Conservation (phyloP, 1,140 invertebrate species). For the Achroia grisella region DNA sequence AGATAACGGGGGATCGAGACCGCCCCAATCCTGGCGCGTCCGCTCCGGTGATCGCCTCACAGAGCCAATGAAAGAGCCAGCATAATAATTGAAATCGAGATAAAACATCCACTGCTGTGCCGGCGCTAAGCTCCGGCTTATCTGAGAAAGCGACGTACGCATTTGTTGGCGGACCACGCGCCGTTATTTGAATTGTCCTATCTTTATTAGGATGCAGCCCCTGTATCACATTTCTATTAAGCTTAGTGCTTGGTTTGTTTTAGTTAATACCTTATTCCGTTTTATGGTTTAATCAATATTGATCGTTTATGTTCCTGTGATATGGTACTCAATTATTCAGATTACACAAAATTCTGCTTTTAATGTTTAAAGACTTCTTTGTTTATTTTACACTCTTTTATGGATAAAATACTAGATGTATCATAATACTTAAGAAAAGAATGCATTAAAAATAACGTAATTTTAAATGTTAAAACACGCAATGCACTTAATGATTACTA, state of each 20-base stretch:
- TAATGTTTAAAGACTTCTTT: no score
- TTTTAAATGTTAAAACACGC: no score
- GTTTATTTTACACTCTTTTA: no score
- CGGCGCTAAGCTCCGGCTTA: conserved; percentile 56
- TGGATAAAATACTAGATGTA: no score
- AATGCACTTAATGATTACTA: no score
- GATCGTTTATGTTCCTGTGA: no score
- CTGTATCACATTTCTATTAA: conserved; percentile 42
- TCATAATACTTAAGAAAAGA: no score
- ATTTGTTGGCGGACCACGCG: conserved; percentile 52
- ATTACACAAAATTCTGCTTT: no score
- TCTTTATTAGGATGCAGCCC: conserved; percentile 51
- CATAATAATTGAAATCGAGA: conserved; percentile 70
- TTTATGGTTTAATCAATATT: neutral
- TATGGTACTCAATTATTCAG: no score
- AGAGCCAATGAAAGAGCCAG: conserved; percentile 57
- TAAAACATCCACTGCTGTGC: conserved; percentile 57
- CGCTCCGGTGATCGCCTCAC: conserved; percentile 30
- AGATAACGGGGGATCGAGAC: conserved; percentile 54
- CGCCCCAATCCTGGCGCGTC: conserved; percentile 34
- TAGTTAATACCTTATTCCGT: neutral
- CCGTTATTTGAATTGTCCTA: conserved; percentile 46
- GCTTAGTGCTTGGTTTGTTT: conserved; percentile 17
- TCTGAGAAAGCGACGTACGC: conserved; percentile 50
- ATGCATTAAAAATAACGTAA: no score